Evolutionary conservation across 2,797 vertebrate genomes (phyloP), one percentile per base, ranked within the genome.

Genomic region (Acipenser oxyrinchus): DNA sequence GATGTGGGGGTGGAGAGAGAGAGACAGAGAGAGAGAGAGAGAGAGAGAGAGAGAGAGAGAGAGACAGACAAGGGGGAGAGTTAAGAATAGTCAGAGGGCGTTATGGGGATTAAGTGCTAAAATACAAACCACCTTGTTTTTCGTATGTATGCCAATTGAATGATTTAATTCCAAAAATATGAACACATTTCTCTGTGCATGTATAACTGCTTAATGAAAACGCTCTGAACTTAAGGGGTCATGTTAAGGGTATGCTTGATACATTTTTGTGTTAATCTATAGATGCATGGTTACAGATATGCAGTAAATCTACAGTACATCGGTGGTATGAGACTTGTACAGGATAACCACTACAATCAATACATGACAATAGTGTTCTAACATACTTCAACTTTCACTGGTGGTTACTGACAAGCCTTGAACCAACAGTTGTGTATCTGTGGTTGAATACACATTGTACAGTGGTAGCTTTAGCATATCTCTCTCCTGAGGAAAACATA

Each of bases 61-160:
- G 85, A 87, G 88, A 86, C 87, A 81, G 80, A 82, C 79, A 78
- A 80, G 51, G 76, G 81, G 76, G 82, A 84, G 77, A 82, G 79
- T 84, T 64, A 68, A 66, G 74, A 66, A 68, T 49, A 7, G 48
- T 63, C 64, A 62, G 74, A 74, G 67, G 65, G 48, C 70, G 64
- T 67, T 60, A 67, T 48, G 71, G 53, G 71, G 74, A 51, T 9
- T 13, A 64, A 48, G 71, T 63, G 74, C 75, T 81, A 72, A 76
- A 75, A 74, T 62, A 23, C 69, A 67, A 55, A 49, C 11, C 55
- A 58, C 13, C 55, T 58, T 13, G 9, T n/a, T 11, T 58, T 58
- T 58, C 13, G 15, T 59, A 66, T 62, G 64, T 64, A 66, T 64
- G 57, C 49, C 48, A 49, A 51, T 37, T 18, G 10, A 50, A 13